Evolutionary conservation across 2,888 invertebrate genomes (phyloP).

Genomic region (Apotomis capreana): DNA sequence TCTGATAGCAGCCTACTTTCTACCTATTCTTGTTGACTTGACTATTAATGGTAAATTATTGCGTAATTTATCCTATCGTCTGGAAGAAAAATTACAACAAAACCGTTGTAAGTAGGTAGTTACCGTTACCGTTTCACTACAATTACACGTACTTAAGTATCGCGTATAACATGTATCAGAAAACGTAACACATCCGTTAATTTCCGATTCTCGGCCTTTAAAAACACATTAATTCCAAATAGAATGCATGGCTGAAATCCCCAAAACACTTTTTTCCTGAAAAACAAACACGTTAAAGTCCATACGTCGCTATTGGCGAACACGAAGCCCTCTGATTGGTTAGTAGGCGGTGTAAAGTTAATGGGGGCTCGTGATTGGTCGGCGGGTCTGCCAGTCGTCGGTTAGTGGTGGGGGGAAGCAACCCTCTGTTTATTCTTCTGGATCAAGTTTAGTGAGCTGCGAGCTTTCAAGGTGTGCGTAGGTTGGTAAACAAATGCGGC

Average conservation of each 20-base stretch:
- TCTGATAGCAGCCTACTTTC: too few species aligned
- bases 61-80: too few species aligned
- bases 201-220: constrained; percentile 40
- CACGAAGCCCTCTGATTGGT: constrained; percentile 60
- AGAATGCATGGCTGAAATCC: constrained; percentile 64
- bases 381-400: constrained; percentile 56
- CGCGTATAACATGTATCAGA: too few species aligned
- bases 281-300: constrained; percentile 56
- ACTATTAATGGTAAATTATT: too few species aligned
- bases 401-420: constrained; percentile 66
- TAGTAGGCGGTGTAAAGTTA: constrained; percentile 63
- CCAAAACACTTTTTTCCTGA: constrained; percentile 66
- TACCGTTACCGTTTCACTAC: too few species aligned
- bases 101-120: too few species aligned
- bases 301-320: constrained; percentile 62
- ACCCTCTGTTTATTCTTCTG: constrained; percentile 81
- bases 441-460: constrained; percentile 75
- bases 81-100: too few species aligned
- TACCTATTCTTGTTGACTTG: too few species aligned
- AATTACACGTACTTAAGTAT: too few species aligned
- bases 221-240: constrained; percentile 46
- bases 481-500: constrained; percentile 29
- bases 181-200: constrained; percentile 31
- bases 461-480: constrained; percentile 65
- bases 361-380: constrained; percentile 58